Evolutionary conservation across 2,113 vertebrate genomes (phyloP).

Genomic region (Pollimyrus isidori): DNA sequence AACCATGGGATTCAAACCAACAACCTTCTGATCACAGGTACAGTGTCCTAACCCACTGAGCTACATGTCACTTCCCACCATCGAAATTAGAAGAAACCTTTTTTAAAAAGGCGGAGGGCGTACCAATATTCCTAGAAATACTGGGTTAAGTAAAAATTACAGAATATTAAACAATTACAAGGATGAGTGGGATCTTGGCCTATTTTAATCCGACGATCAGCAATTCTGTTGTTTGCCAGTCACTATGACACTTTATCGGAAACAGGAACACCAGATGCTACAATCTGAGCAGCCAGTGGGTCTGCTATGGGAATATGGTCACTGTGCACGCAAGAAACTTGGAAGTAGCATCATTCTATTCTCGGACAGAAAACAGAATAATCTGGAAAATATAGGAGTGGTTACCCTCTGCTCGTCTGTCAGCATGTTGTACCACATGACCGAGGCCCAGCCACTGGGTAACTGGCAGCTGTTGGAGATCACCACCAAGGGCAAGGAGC

Average conservation of each 20-base stretch:
- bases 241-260: background rate
- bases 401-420: slow-evolving; percentile 79
- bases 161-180: background rate
- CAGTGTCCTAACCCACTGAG: no score
- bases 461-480: slow-evolving; percentile 94
- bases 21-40: background rate
- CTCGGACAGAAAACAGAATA: background rate
- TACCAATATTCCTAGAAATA: background rate
- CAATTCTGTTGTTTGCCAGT: background rate
- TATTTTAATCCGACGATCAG: background rate
- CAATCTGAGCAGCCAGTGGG: background rate
- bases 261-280: background rate
- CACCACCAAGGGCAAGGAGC: slow-evolving; percentile 88
- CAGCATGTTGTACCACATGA: slow-evolving; percentile 94
- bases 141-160: background rate
- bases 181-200: background rate
- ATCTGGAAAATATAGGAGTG: background rate
- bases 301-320: background rate
- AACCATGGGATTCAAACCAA: background rate
- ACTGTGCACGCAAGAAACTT: background rate
- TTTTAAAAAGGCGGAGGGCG: background rate
- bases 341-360: background rate
- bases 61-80: no score
- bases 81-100: background rate
- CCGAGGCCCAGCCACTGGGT: slow-evolving; percentile 87